phyloP scores from a whole-genome alignment of 2,113 vertebrate genomes.

The Eurypyga helias region DNA sequence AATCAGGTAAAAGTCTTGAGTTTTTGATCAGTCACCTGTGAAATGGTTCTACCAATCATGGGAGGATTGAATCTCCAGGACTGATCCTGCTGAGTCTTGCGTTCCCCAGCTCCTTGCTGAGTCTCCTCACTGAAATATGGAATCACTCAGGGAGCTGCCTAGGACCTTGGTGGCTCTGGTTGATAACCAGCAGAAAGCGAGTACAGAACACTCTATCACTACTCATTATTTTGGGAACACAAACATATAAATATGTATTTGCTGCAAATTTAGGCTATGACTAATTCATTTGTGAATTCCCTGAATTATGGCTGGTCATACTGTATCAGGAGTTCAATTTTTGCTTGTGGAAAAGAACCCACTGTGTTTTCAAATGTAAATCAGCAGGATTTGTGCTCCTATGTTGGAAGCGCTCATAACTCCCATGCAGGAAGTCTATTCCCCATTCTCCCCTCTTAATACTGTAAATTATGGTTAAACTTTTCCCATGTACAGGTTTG shows the following conservation, averaged over 20 bases:
- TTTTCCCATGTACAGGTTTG: neutral
- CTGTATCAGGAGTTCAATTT: neutral
- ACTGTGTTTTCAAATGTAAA: neutral
- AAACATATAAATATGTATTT: neutral
- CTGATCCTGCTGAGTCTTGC: neutral
- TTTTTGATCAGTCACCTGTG: neutral
- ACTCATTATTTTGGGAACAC: neutral
- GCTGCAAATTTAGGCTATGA: neutral
- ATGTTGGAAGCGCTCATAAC: neutral
- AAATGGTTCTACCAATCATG: neutral
- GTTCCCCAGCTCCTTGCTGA: neutral
- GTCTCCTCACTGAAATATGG: neutral
- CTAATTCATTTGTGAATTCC: neutral
- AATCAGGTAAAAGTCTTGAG: neutral
- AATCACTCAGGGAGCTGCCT: neutral
- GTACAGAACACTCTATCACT: neutral
- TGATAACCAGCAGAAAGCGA: neutral
- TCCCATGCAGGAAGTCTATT: neutral
- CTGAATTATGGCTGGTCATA: neutral
- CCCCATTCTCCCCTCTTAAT: neutral
- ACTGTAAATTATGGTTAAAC: neutral
- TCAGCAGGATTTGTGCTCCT: neutral
- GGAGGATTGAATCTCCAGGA: neutral
- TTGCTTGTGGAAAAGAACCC: neutral
- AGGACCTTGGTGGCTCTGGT: neutral